A percentile compares a stretch with the other conserved stretches of the same genome.
Evolutionary conservation across 35 echinoderm and acorn worm genomes (phyloP).

Genomic region (Apostichopus parvimensis): DNA sequence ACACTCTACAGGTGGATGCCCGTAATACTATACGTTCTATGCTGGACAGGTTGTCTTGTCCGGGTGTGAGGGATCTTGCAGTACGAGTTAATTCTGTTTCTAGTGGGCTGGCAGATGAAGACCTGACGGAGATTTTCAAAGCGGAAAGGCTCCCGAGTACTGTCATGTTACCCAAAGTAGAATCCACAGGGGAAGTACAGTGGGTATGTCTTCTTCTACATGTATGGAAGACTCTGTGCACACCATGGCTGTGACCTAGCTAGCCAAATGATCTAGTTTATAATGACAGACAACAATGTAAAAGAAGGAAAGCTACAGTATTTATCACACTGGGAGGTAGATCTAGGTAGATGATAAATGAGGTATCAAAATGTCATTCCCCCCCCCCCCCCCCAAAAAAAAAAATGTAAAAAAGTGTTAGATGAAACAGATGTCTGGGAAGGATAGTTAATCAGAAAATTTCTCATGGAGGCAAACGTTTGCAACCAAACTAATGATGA

Average conservation of each 20-base stretch:
- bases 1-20: slow-evolving; percentile 72
- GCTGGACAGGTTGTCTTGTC: slow-evolving; percentile 63
- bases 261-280: neutral
- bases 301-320: too few species aligned
- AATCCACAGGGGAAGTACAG: slow-evolving; percentile 71
- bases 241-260: neutral
- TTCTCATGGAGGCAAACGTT: too few species aligned
- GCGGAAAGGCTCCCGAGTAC: slow-evolving; percentile 83
- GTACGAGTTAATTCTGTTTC: slow-evolving; percentile 86
- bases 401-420: too few species aligned
- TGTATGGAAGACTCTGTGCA: neutral
- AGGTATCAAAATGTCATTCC: too few species aligned
- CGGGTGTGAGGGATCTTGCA: slow-evolving; percentile 66
- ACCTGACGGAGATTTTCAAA: slow-evolving; percentile 67
- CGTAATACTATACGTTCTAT: slow-evolving; percentile 62
- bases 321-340: too few species aligned
- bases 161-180: slow-evolving; percentile 88
- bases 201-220: slow-evolving; percentile 68
- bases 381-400: too few species aligned
- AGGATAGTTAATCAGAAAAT: too few species aligned
- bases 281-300: too few species aligned
- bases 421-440: too few species aligned
- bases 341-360: too few species aligned
- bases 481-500: too few species aligned
- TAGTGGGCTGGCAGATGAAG: slow-evolving; percentile 78